Base-by-base conservation (phyloP, 2,888 invertebrate species). In the Philereme transversata region DNA sequence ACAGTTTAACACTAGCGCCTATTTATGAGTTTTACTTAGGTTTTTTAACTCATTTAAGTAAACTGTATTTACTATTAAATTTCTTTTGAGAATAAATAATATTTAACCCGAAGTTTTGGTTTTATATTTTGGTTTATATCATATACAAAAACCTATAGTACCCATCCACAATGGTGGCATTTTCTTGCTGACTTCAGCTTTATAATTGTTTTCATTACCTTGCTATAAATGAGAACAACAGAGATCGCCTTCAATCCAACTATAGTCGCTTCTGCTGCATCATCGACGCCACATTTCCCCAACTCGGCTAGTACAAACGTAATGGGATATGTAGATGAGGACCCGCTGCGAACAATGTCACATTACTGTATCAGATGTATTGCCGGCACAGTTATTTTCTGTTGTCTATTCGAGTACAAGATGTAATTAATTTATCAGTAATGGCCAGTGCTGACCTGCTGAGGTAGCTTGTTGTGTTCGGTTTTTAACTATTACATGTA, bases 301-400 rank as follows among this genome's bases (percentile, higher is more conserved):
- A 62, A 57, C 67, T 67, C 72, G 66, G 68, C 60, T 54, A 54
- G 53, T 61, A 60, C 66, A 79, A 82, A 78, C 78, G 84, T 82
- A 88, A 83, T 79, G 77, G 80, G 80, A 84, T 83, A 82, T 78
- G 79, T 73, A 82, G 80, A 83, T 78, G 74, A 75, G 75, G 54
- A 69, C 81, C 83, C 71, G 83, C 83, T 78, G 83, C 57, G 82
- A 82, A 87, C 83, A 82, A 85, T 85, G 84, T 82, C 67, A 65
- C 81, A 84, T 86, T 85, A 84, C 79, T 64, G 69, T 74, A 79
- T 82, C 81, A 57, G 51, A 60, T 65, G 65, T 58, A 58, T 58
- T 64, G 77, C 76, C 77, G 51, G 57, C 60, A 40, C 40, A 65
- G 57, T 57, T 59, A 53, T 64, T 57, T 57, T 60, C 45, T 64